Evolutionary conservation across 1,140 invertebrate genomes (phyloP), one percentile per base, ranked within the genome.

Genomic region (Cyphomyrmex costatus): DNA sequence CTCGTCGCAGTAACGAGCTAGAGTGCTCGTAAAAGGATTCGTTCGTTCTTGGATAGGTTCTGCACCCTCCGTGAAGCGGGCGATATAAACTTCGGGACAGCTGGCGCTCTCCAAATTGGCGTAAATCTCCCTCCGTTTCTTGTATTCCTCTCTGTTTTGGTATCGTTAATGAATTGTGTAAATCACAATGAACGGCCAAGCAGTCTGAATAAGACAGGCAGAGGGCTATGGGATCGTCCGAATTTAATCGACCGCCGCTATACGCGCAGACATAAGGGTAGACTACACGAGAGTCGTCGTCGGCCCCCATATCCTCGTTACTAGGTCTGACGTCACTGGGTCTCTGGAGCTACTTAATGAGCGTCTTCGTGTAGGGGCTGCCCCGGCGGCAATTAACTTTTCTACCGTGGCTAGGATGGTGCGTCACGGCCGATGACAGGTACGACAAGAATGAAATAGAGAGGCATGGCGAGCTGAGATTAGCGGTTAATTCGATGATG

Each of bases 141-240:
- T 49, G 12, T 46, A n/a, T 19, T 60, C 27, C 10, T n/a, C 16
- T 46, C 63, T 16, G 3, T 4, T 83, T 61, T 24, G 58, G 66
- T 88, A 90, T 90, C 89, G 86, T 90, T 90, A 90, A 90, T 90
- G 89, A 90, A 14, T 88, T 86, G 89, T 90, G 89, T 90, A 90
- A 90, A 90, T 90, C 89, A 90, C 66, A 77, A 88, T 63, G 61
- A 90, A 90, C 65, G 73, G 78, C 77, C 89, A 86, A 88, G 83
- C 88, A 90, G 78, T 78, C 80, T 76, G 88, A 87, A 85, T 49
- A 80, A 70, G 58, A 90, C 66, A 66, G 63, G 63, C n/a, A n/a
- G 73, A 33, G 63, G 73, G 65, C 49, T 51, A 19, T 21, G 83
- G 83, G 60, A 88, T 85, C 51, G 71, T 36, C 46, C 63, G 77